Evolutionary conservation across 1,140 invertebrate genomes (phyloP).

Genomic region (Thereuonema tuberculata): DNA sequence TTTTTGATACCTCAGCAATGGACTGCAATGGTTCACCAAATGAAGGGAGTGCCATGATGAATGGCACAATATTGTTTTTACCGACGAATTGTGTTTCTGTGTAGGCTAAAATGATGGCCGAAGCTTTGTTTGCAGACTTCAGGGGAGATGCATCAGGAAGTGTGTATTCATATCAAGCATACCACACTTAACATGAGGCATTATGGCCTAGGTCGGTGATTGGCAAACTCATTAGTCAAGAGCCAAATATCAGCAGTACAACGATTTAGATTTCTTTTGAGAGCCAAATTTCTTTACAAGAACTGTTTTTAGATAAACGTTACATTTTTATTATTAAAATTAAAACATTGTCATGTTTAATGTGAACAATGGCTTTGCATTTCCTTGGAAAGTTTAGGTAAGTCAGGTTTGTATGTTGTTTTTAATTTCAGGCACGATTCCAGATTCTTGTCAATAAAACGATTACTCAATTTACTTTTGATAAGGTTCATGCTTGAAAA

Average conservation of each 20-base stretch:
- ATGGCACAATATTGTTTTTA: too few species aligned
- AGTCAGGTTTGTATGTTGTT: not conserved
- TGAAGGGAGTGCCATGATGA: too few species aligned
- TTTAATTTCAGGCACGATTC: not conserved
- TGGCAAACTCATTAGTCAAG: not conserved
- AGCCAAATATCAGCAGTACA: not conserved
- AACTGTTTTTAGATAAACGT: not conserved
- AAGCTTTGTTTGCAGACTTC: too few species aligned
- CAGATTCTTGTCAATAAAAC: not conserved
- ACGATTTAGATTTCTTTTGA: not conserved
- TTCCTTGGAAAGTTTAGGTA: not conserved
- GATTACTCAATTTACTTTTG: not conserved
- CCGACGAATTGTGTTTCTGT: too few species aligned
- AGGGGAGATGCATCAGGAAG: too few species aligned
- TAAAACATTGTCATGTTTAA: not conserved
- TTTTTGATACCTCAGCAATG: too few species aligned
- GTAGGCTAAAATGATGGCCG: too few species aligned
- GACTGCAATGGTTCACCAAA: too few species aligned
- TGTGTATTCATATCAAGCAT: too few species aligned
- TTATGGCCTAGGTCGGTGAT: not conserved
- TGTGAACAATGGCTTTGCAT: not conserved
- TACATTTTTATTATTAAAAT: not conserved
- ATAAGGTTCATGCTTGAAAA: not conserved
- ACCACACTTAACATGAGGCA: too few species aligned
- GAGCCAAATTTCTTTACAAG: not conserved